Conservation (phyloP, 1,140 invertebrate genomes). For the Scaptomyza montana region DNA sequence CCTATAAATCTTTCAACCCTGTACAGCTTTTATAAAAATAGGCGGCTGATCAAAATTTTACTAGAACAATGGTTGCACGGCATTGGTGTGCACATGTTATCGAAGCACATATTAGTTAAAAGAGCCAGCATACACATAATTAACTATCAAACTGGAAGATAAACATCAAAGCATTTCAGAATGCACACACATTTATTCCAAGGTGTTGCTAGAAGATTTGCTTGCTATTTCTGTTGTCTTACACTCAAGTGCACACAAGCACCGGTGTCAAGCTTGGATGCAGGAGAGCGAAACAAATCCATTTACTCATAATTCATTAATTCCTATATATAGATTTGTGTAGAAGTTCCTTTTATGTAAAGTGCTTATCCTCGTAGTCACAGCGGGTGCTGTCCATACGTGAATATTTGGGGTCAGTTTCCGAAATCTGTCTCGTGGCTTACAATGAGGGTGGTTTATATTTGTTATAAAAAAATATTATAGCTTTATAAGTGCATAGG, state of each 20-base stretch:
- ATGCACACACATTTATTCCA: slow-evolving; percentile 43
- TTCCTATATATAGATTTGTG: slow-evolving; percentile 75
- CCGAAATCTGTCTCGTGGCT: background rate
- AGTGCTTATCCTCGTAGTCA: slow-evolving; percentile 16
- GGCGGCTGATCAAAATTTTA: background rate
- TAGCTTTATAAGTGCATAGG: background rate
- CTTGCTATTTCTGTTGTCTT: slow-evolving; percentile 70
- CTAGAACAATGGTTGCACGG: background rate
- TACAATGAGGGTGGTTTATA: background rate
- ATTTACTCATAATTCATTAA: slow-evolving; percentile 80
- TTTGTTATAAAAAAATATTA: background rate
- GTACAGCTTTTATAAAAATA: background rate
- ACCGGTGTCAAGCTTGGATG: slow-evolving; percentile 51
- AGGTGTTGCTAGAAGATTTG: slow-evolving; percentile 10
- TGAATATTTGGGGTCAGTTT: slow-evolving; percentile 29
- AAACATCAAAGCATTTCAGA: slow-evolving; percentile 70
- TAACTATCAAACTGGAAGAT: slow-evolving; percentile 68
- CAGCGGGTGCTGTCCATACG: slow-evolving; percentile 30
- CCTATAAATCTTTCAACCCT: background rate
- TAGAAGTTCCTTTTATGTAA: slow-evolving; percentile 20
- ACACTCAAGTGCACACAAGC: slow-evolving; percentile 65
- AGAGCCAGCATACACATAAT: slow-evolving; percentile 62
- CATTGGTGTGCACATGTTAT: slow-evolving; percentile 26
- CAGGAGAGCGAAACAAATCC: slow-evolving; percentile 68
- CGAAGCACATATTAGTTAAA: slow-evolving; percentile 25